phyloP scores from a whole-genome alignment of 2,888 invertebrate species.

The Limnephilus rhombicus region DNA sequence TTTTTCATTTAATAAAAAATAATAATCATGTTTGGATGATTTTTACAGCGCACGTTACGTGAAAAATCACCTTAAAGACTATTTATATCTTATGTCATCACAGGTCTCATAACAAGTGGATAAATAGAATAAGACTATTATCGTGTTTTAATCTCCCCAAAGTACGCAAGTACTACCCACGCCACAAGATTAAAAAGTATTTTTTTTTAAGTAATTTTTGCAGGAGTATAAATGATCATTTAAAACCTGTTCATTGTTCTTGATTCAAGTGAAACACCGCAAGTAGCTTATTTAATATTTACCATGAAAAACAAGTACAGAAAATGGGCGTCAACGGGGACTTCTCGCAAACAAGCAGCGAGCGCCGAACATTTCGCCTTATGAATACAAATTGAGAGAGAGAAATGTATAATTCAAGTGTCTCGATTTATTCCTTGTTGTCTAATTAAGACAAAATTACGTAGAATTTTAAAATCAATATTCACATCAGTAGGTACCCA shows the following conservation, averaged over 20 bases:
- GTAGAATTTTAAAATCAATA: not conserved
- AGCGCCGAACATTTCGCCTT: slow-evolving; percentile 12
- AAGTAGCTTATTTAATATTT: not conserved
- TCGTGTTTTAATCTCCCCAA: no score
- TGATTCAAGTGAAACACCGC: not conserved
- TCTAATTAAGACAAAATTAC: slow-evolving; percentile 6
- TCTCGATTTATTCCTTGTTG: not conserved
- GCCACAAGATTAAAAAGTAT: no score
- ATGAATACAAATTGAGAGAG: slow-evolving; percentile 38
- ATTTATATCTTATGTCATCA: no score
- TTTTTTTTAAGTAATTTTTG: not conserved
- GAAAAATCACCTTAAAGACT: not conserved
- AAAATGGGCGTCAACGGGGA: slow-evolving; percentile 17
- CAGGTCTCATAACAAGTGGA: no score
- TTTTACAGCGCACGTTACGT: no score
- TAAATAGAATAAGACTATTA: no score
- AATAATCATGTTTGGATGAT: no score
- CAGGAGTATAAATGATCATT: not conserved
- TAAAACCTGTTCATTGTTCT: not conserved
- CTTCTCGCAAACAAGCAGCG: slow-evolving; percentile 8
- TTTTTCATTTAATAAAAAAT: no score
- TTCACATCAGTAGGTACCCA: not conserved
- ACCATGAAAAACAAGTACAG: not conserved
- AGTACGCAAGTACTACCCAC: no score
- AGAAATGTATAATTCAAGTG: not conserved